Conservation (phyloP, 2,113 vertebrate species). For the Syngnathus scovelli region DNA sequence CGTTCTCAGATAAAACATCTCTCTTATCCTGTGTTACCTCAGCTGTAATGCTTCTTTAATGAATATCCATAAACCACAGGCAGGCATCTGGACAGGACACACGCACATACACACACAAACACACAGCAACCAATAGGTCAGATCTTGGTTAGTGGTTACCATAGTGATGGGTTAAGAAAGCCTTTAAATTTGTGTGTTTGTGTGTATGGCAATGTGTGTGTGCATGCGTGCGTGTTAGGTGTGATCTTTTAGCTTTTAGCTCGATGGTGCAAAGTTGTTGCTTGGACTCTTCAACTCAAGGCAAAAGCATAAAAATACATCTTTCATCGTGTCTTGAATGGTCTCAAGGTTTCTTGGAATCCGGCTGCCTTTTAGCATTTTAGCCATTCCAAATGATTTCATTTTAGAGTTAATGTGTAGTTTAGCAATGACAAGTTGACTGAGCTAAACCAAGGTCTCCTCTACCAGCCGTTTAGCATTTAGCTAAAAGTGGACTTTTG, state of each 20-base stretch:
- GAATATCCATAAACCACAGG: constrained; percentile 62
- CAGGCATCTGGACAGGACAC: constrained; percentile 27
- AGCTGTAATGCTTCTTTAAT: constrained; percentile 61
- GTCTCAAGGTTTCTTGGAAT: background rate
- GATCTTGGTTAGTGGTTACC: background rate
- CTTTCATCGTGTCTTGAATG: too few relatives aligned
- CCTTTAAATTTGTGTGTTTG: background rate
- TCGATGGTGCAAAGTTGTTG: background rate
- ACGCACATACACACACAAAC: constrained; percentile 5
- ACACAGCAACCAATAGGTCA: background rate
- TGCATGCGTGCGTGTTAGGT: background rate
- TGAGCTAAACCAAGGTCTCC: background rate
- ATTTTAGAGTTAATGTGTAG: background rate
- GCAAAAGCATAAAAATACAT: too few relatives aligned
- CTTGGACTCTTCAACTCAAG: background rate
- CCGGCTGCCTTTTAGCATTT: background rate
- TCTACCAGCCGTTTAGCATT: too few relatives aligned
- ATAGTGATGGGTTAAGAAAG: background rate
- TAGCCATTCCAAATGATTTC: background rate
- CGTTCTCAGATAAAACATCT: constrained; percentile 48
- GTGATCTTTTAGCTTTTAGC: background rate
- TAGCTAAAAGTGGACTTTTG: background rate
- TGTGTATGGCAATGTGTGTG: too few relatives aligned
- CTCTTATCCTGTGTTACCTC: constrained; percentile 51
- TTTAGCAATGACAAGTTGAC: background rate